These are phyloP conservation scores for Halichoeres trimaculatus DNA, from an alignment of 2,113 vertebrate species.

Conservation along the genomic window DNA sequence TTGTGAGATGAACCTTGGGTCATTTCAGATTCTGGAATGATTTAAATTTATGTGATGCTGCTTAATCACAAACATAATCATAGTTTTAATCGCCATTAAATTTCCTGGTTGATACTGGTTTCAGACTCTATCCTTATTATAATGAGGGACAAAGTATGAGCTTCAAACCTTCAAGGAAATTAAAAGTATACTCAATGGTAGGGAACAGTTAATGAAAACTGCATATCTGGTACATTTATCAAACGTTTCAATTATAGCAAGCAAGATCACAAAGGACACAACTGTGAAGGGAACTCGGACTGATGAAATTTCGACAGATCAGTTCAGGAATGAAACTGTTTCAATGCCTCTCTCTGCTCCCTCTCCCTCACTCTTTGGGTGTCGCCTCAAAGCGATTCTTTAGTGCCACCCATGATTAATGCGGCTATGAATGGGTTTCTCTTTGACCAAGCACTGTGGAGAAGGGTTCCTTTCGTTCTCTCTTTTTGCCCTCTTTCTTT, in stretches of 20 bases:
- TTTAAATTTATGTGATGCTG: neutral
- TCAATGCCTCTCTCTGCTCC: constrained; percentile 36
- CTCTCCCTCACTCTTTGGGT: constrained; percentile 25
- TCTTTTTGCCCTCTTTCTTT: constrained; percentile 34
- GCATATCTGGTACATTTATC: neutral
- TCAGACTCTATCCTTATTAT: neutral
- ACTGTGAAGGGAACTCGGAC: constrained; percentile 25
- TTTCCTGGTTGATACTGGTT: neutral
- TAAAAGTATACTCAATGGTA: neutral
- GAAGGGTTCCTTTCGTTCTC: constrained; percentile 45
- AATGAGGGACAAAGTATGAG: neutral
- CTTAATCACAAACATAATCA: neutral
- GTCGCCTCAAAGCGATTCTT: constrained; percentile 56
- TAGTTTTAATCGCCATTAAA: neutral
- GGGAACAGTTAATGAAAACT: neutral
- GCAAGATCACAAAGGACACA: constrained; percentile 17
- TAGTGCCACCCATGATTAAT: constrained; percentile 75
- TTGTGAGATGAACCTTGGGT: neutral
- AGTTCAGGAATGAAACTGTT: constrained; percentile 24
- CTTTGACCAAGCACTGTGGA: constrained; percentile 59
- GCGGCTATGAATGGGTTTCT: constrained; percentile 69
- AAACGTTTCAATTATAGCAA: constrained; percentile 19
- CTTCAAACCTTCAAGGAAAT: neutral
- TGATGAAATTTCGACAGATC: constrained; percentile 28
- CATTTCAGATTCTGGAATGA: neutral